Evolutionary conservation across 1,140 invertebrate genomes (phyloP), one percentile per base, ranked within the genome.

Genomic region (Prorops nasuta): DNA sequence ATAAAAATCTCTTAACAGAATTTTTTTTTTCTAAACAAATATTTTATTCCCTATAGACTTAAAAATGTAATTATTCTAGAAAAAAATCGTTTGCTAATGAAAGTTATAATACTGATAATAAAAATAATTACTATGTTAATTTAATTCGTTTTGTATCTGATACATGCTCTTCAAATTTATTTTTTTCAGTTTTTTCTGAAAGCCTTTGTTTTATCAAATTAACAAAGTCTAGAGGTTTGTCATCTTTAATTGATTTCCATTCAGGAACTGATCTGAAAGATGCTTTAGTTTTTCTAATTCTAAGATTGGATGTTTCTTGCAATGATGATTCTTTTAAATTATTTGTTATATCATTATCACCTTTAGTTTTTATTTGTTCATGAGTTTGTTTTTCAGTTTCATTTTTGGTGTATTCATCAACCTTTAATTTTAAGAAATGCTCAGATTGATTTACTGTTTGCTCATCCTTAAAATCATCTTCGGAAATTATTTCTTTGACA

Each of bases 181-280:
- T 37, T 28, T 58, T 37, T 37, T 65, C 49, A n/a, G 38, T 19
- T 20, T 63, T 61, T 36, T 54, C 42, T 37, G 44, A 42, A 8
- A 77, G 32, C 47, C 63, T 59, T 43, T 67, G 60, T 45, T 77
- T 77, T 36, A 77, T 76, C 31, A 76, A 56, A 52, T 24, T 58
- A 16, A 76, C 41, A 56, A 67, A 77, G 46, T 76, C 62, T 22
- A 51, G 47, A 3, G 58, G 45, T 41, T 41, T 41, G 19, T 21
- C 41, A 34, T 22, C 52, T 8, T 51, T 19, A 20, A 44, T 44
- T 21, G 12, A 8, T n/a, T 18, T 7, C 16, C 4, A 22, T 9
- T 17, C 45, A 28, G 38, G 1, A 41, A 4, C 24, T 14, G 36
- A 2, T 38, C 19, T 43, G 18, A 14, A 31, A 28, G 31, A 10